A percentile compares a stretch with the other conserved stretches of the same genome.
phyloP scores from a whole-genome alignment of 2,888 invertebrate genomes.

The Brenthis ino region DNA sequence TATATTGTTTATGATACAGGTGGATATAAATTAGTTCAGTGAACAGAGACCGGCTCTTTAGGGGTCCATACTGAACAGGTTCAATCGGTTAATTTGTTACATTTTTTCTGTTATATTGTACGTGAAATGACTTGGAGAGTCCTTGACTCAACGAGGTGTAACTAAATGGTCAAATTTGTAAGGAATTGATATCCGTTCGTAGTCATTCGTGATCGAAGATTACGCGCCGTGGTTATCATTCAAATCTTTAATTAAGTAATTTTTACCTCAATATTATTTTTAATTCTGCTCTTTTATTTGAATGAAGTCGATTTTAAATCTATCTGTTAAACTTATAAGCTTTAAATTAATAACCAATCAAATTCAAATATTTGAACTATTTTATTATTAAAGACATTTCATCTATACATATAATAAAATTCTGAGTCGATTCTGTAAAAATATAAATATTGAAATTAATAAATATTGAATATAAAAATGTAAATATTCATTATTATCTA shows the following conservation, averaged over 20 bases:
- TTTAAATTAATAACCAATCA: too few relatives aligned
- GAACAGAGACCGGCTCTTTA: constrained; percentile 74
- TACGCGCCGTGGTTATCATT: constrained; percentile 71
- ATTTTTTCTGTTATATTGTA: constrained; percentile 67
- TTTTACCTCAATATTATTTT: constrained; percentile 52
- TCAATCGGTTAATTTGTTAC: constrained; percentile 77
- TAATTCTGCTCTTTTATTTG: constrained; percentile 28
- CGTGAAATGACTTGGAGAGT: constrained; percentile 72
- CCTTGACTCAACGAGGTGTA: constrained; percentile 81
- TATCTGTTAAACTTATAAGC: too few relatives aligned
- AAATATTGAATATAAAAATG: too few relatives aligned
- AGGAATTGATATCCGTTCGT: constrained; percentile 77
- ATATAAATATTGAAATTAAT: too few relatives aligned
- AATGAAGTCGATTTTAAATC: constrained; percentile 28
- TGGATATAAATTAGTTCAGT: constrained; percentile 79
- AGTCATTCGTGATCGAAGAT: constrained; percentile 63
- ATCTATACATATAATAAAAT: too few relatives aligned
- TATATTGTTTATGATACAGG: constrained; percentile 76
- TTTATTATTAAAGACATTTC: too few relatives aligned
- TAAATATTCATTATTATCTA: too few relatives aligned
- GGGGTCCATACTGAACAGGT: constrained; percentile 75
- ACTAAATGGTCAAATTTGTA: constrained; percentile 79
- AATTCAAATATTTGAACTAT: too few relatives aligned
- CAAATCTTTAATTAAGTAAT: constrained; percentile 74
- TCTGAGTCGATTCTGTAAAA: too few relatives aligned